These are phyloP conservation scores for Nephrotoma guestfalica DNA, from an alignment of 2,888 invertebrate genomes.

Conservation along the genomic window DNA sequence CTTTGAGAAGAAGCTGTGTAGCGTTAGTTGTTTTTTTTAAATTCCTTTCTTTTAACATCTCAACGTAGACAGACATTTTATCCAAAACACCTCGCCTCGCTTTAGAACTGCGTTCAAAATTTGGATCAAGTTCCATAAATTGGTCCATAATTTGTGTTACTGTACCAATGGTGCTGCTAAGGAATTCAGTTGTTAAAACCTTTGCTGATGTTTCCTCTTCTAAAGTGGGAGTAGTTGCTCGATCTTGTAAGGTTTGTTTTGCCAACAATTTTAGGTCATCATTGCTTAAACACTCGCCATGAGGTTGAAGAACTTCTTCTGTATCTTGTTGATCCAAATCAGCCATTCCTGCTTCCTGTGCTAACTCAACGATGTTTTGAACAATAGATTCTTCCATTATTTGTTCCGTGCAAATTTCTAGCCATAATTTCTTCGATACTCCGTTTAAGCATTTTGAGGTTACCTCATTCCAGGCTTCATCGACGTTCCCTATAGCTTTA, in stretches of 20 bases:
- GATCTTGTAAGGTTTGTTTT: neutral
- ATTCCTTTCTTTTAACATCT: neutral
- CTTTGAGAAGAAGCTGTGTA: neutral
- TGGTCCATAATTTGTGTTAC: neutral
- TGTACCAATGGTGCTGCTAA: neutral
- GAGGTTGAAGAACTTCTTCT: neutral
- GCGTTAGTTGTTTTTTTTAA: neutral
- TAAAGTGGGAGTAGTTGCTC: neutral
- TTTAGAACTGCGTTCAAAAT: neutral
- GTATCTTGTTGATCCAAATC: neutral
- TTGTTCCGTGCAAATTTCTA: neutral
- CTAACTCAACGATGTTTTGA: neutral
- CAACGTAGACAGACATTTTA: too few relatives aligned
- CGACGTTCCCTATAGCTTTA: too few relatives aligned
- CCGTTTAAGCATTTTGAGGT: too few relatives aligned
- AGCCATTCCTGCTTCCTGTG: neutral
- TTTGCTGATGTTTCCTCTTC: neutral
- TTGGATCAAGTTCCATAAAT: neutral
- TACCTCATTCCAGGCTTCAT: too few relatives aligned
- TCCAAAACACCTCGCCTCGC: too few relatives aligned
- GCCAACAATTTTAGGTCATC: neutral
- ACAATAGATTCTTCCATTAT: neutral
- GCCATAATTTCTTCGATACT: too few relatives aligned
- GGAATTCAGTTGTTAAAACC: neutral
- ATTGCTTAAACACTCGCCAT: too few relatives aligned